Percentiles rank a stretch among this genome's conserved stretches.
Evolutionary conservation across 2,113 vertebrate species (phyloP).

Genomic region (Aegithalos caudatus): DNA sequence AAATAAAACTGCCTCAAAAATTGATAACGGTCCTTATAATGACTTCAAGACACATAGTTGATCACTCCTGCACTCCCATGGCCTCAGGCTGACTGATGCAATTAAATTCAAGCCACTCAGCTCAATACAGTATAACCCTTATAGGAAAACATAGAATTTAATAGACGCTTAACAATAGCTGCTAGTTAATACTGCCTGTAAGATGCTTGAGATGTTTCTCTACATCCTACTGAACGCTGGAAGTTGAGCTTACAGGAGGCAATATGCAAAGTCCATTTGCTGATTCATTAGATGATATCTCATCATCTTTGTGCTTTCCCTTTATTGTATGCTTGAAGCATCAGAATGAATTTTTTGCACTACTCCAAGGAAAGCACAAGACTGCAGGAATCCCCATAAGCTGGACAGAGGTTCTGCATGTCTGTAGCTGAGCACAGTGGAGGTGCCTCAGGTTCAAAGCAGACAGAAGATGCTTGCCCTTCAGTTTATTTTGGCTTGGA

Average conservation of each 20-base stretch:
- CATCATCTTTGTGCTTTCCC: not conserved
- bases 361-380: not conserved
- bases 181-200: not conserved
- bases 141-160: not conserved
- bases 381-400: not conserved
- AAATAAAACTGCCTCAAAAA: conserved; percentile 18
- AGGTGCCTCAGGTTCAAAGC: not conserved
- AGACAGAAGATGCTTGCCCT: not conserved
- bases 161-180: not conserved
- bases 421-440: not conserved
- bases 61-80: not conserved
- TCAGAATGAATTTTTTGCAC: not conserved
- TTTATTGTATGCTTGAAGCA: not conserved
- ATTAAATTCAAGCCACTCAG: not conserved
- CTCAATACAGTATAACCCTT: not conserved
- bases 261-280: not conserved
- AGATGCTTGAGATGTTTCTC: not conserved
- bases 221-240: not conserved
- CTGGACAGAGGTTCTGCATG: not conserved
- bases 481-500: not conserved
- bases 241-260: not conserved
- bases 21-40: not conserved
- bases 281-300: not conserved
- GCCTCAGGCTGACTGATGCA: not conserved
- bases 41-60: not conserved